Conservation (phyloP, 2,888 invertebrate genomes). For the Stenoptilia bipunctidactyla region DNA sequence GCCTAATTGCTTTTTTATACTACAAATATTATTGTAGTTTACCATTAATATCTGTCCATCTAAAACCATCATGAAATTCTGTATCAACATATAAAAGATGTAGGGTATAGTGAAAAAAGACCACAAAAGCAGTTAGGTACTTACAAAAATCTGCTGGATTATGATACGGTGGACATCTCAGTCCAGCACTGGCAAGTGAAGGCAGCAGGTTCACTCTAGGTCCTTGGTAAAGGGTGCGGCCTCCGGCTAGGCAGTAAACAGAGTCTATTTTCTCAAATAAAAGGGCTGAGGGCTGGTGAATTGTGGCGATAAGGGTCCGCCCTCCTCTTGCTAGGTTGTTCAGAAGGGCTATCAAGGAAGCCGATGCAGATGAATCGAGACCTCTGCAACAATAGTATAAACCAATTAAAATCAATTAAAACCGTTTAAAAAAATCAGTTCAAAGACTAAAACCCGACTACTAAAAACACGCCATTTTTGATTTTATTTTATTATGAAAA, state of each 20-base stretch:
- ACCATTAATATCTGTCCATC: too few species aligned
- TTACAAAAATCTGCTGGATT: constrained; percentile 96
- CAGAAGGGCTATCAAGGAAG: constrained; percentile 84
- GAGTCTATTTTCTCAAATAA: constrained; percentile 94
- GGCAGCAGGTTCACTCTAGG: constrained; percentile 79
- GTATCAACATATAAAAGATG: too few species aligned
- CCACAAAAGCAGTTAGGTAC: too few species aligned
- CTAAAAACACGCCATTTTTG: too few species aligned
- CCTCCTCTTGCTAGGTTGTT: constrained; percentile 87
- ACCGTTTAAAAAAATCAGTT: too few species aligned
- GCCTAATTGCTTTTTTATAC: too few species aligned
- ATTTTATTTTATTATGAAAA: too few species aligned
- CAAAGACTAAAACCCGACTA: too few species aligned
- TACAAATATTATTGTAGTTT: too few species aligned
- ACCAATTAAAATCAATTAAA: too few species aligned
- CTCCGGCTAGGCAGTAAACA: constrained; percentile 86
- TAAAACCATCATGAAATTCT: too few species aligned
- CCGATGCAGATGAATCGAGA: constrained; percentile 89
- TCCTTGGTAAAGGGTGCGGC: constrained; percentile 89
- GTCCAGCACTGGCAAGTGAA: constrained; percentile 79
- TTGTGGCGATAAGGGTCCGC: constrained; percentile 91
- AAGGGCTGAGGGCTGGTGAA: constrained; percentile 94
- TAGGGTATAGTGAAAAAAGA: too few species aligned
- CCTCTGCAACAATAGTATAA: constrained; percentile 72
- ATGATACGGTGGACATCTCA: constrained; percentile 91